Percentiles rank a stretch among this genome's conserved stretches.
Evolutionary conservation across 2,888 invertebrate genomes (phyloP).

Genomic region (Alloscopus bannaensis): DNA sequence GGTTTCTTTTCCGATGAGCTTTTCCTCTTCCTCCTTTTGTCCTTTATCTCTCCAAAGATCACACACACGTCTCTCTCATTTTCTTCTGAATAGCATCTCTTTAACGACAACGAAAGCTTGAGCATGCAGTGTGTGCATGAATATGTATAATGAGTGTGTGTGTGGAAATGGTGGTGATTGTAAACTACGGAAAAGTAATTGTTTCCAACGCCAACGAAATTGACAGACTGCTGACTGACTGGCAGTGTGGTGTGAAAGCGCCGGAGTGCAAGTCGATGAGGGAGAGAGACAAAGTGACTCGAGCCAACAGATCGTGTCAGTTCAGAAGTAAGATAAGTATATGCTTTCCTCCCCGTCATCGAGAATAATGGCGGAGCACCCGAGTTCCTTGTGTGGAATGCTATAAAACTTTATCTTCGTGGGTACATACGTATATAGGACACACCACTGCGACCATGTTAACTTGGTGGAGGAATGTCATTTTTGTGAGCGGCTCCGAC

Average conservation of each 20-base stretch:
- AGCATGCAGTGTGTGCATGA: too few species aligned
- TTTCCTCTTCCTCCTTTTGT: slow-evolving; percentile 17
- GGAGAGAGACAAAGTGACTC: neutral
- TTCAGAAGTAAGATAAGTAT: slow-evolving; percentile 34
- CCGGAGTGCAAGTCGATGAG: neutral
- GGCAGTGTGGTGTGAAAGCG: neutral
- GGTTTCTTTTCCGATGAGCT: neutral
- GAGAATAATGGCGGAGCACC: slow-evolving; percentile 35
- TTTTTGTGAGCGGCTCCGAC: neutral
- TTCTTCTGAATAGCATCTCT: too few species aligned
- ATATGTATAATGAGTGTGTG: too few species aligned
- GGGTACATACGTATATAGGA: too few species aligned
- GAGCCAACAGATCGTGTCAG: slow-evolving; percentile 41
- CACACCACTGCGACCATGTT: slow-evolving; percentile 24
- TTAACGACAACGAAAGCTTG: too few species aligned
- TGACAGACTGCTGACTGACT: slow-evolving; percentile 42
- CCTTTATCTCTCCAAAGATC: too few species aligned
- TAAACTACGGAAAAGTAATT: too few species aligned
- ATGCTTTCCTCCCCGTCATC: slow-evolving; percentile 27
- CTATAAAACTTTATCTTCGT: slow-evolving; percentile 37
- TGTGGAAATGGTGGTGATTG: too few species aligned
- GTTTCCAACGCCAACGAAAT: slow-evolving; percentile 20
- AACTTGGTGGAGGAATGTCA: slow-evolving; percentile 37
- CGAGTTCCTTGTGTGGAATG: slow-evolving; percentile 30
- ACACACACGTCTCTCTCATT: too few species aligned